These are phyloP conservation scores for Eupithecia dodoneata DNA, from an alignment of 2,888 invertebrate genomes.

Conservation along the genomic window DNA sequence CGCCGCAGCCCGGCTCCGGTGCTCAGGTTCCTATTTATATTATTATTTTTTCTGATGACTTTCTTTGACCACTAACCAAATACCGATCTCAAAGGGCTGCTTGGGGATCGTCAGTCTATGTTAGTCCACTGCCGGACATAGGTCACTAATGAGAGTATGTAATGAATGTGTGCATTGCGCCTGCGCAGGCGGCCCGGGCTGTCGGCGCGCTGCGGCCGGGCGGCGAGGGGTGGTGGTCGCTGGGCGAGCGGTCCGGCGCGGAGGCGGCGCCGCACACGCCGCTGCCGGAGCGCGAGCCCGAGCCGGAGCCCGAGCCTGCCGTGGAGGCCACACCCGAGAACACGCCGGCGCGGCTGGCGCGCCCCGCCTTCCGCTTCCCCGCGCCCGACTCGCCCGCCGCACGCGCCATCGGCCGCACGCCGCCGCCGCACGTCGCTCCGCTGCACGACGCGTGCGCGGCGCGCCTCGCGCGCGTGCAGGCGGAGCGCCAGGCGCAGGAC, in stretches of 20 bases:
- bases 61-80: no score
- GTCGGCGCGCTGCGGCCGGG: conserved; percentile 65
- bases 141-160: no score
- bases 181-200: conserved; percentile 78
- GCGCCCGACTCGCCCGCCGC: conserved; percentile 55
- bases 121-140: no score
- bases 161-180: conserved; percentile 52
- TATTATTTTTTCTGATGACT: no score
- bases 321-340: conserved; percentile 85
- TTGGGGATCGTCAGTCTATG: no score
- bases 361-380: conserved; percentile 83
- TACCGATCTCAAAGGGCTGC: no score
- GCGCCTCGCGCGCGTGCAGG: conserved; percentile 77
- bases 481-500: conserved; percentile 76
- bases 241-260: conserved; percentile 82
- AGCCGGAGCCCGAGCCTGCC: conserved; percentile 86
- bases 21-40: conserved; percentile 15
- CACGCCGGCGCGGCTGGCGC: conserved; percentile 89
- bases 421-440: conserved; percentile 58
- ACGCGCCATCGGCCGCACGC: conserved; percentile 44
- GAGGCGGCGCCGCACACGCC: conserved; percentile 84
- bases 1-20: conserved; percentile 58
- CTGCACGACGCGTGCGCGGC: conserved; percentile 63
- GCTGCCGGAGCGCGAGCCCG: conserved; percentile 85
- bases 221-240: conserved; percentile 75